A percentile compares a stretch with the other conserved stretches of the same genome.
Conservation (phyloP, 1,140 invertebrate genomes). For the Heliothis virescens region DNA sequence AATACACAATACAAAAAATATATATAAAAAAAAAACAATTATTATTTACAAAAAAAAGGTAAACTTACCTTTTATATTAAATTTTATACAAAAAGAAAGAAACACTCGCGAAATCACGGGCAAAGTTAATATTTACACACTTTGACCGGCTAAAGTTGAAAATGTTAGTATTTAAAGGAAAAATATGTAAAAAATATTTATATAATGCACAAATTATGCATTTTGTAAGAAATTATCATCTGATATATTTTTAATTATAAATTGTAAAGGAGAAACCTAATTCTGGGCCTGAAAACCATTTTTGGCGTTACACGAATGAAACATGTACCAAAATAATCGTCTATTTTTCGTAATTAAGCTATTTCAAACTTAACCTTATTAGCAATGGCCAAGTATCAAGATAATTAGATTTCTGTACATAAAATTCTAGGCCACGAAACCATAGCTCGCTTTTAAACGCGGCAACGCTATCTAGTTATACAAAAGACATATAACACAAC, state of each 20-base stretch:
- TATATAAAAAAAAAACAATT: background rate
- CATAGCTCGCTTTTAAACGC: no score
- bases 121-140: background rate
- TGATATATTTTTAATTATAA: background rate
- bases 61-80: constrained; percentile 2
- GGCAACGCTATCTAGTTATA: no score
- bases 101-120: constrained; percentile 10
- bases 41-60: constrained; percentile 17
- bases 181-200: background rate
- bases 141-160: background rate
- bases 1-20: background rate
- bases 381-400: no score
- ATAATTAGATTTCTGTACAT: no score
- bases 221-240: background rate
- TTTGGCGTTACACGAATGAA: no score
- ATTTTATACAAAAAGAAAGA: background rate
- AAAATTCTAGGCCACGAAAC: no score
- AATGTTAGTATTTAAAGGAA: background rate
- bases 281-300: no score
- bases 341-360: no score
- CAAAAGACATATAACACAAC: no score
- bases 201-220: background rate
- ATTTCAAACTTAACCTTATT: no score
- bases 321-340: no score
- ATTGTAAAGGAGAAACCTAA: no score